Percentiles rank a stretch among this genome's conserved stretches.
phyloP scores from a whole-genome alignment of 2,888 invertebrate species.

The Schizotus pectinicornis region DNA sequence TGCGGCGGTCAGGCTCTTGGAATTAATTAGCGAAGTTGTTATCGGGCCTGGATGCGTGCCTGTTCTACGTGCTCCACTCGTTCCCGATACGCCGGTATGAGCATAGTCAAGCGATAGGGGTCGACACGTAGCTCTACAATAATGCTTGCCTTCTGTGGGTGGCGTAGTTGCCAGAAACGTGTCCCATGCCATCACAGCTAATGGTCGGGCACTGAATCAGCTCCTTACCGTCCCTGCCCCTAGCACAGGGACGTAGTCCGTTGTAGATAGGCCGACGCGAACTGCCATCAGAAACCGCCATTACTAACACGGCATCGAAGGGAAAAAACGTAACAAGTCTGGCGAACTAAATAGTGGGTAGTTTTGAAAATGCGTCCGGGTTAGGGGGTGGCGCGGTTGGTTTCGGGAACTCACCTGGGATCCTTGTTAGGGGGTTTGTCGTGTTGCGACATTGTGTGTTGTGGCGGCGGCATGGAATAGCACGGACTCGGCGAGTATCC shows the following conservation, averaged over 20 bases:
- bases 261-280: slow-evolving; percentile 37
- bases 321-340: background rate
- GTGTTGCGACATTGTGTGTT: slow-evolving; percentile 73
- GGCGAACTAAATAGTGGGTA: background rate
- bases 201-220: slow-evolving; percentile 81
- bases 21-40: background rate
- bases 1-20: background rate
- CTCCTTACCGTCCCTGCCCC: slow-evolving; percentile 74
- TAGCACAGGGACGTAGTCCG: slow-evolving; percentile 54
- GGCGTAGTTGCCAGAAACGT: slow-evolving; percentile 88
- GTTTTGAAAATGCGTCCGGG: background rate
- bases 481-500: slow-evolving; percentile 66
- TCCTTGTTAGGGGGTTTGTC: slow-evolving; percentile 73
- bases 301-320: slow-evolving; percentile 4
- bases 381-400: background rate
- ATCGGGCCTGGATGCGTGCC: background rate
- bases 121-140: slow-evolving; percentile 32
- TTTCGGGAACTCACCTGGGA: slow-evolving; percentile 65
- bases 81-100: slow-evolving; percentile 22
- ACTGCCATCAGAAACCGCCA: slow-evolving; percentile 35
- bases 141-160: slow-evolving; percentile 85
- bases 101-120: slow-evolving; percentile 26
- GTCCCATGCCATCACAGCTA: slow-evolving; percentile 86
- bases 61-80: no score
- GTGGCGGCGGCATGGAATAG: slow-evolving; percentile 88